Base-by-base conservation (phyloP, 2,797 vertebrate genomes). In the Chelidonichthys spinosus region DNA sequence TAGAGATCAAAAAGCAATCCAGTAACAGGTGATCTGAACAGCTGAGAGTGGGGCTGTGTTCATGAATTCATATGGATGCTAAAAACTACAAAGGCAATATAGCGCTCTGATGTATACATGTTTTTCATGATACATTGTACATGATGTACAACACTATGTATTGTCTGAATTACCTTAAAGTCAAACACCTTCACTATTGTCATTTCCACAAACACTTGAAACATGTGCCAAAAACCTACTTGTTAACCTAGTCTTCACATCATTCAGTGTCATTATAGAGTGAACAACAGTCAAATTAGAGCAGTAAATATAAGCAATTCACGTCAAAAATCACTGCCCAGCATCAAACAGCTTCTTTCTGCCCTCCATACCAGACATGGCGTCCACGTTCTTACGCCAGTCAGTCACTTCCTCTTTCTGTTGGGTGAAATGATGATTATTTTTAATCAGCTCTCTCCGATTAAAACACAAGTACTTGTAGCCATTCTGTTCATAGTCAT, bases 381-480 rank as follows among this genome's bases (percentile, higher is more conserved):
- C 88, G 5, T 94, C 94, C 86, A 94, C 94, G 14, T 94, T 94
- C 88, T 94, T 94, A 89, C 94, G 93, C 93, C 93, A 94, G 86
- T 94, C 94, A 5, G 92, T 94, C 80, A 94, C 92, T 52, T 94
- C 93, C 82, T 95, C 93, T 78, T 93, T 94, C 93, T 95, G 91
- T 60, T 8, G 69, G 52, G 54, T 6, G 25, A 72, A 56, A 63
- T 40, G 36, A 63, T 7, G 13, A 66, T 10, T 6, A 33, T 44
- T 56, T 74, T 4, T 2, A 15, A 36, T 81, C 25, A 72, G 17
- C 44, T 64, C 32, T 63, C 32, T 73, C 9, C 40, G 17, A 68
- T 43, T 35, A 49, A 72, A 74, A 33, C 18, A 14, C 0, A 4
- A 40, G 14, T 37, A 11, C 11, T 10, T 42, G 2, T 7, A 25